Base-by-base conservation (phyloP, 2,797 vertebrate genomes). In the Enteromius afrohamiltoni region DNA sequence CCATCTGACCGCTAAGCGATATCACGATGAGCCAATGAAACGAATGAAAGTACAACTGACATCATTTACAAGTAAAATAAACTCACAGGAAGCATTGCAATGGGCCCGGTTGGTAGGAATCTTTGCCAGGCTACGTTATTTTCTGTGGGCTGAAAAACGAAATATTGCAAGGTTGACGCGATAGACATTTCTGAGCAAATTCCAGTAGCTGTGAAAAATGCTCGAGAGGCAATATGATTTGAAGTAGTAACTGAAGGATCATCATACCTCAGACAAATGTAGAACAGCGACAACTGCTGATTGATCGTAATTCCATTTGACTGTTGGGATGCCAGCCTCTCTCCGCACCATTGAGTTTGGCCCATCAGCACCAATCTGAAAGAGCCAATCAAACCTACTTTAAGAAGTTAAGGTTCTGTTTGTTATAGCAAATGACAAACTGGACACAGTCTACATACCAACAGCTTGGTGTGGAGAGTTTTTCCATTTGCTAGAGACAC, bases 111-210 rank as follows among this genome's bases (percentile, higher is more conserved):
- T 42, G 98, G 98, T 88, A 99, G 97, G 91, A 99, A 99, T 87
- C 98, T 95, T 93, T 99, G 98, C 98, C 98, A 99, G 0, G 98
- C 97, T 45, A 99, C 97, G 16, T 97, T 97, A 92, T 99, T 99
- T 90, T 98, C 97, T 45, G 97, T 99, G 88, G 96, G 93, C 98
- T 99, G 53, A 37, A 1, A 88, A 83, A 65, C 55, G 0, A 67
- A 45, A 13, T 55, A 84, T 73, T 34, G 55, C 16, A 64, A 62
- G 53, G 21, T 21, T 42, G 16, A 73, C 26, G 69, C 23, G 8
- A 9, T 31, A 34, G 31, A n/a, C 3, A 21, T 37, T 45, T 70
- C 68, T 16, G 34, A 40, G 70, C 3, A 2, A 71, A 73, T 49
- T 23, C 4, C 31, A 53, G 11, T n/a, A n/a, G 6, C 8, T 14